A percentile compares a stretch with the other conserved stretches of the same genome.
Conservation (phyloP, 2,888 invertebrate species). For the Lithophane ornitopus region DNA sequence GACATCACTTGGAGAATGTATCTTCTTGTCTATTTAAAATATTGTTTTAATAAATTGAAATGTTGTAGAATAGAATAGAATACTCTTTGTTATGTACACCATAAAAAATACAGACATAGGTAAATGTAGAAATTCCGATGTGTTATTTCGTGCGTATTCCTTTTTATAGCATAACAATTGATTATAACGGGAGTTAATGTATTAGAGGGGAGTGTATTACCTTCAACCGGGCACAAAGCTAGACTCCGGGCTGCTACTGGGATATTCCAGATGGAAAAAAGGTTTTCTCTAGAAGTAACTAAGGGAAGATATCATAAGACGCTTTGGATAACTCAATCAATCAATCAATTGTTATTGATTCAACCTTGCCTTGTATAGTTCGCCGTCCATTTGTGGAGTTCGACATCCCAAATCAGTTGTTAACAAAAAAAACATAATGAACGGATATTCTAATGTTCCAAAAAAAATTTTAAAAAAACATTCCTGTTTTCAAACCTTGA, state of each 20-base stretch:
- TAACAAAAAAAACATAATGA: background rate
- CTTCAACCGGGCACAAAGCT: no score
- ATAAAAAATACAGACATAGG: no score
- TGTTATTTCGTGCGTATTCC: background rate
- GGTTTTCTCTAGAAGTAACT: background rate
- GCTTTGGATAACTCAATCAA: background rate
- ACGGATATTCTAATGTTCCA: background rate
- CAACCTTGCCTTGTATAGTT: background rate
- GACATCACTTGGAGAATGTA: background rate
- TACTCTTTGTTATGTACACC: no score
- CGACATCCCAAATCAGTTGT: background rate
- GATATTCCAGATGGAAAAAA: no score
- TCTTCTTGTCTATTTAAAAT: background rate
- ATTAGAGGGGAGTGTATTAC: no score
- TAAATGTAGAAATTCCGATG: no score
- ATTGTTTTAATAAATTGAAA: background rate
- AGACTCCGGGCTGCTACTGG: no score
- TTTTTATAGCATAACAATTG: no score
- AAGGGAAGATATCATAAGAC: background rate
- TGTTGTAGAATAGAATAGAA: no score
- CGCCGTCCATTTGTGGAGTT: background rate
- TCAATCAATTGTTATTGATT: conserved; percentile 1
- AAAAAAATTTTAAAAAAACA: conserved; percentile 2
- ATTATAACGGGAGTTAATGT: no score
- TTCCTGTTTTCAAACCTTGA: conserved; percentile 1